A percentile compares a stretch with the other conserved stretches of the same genome.
These are phyloP conservation scores for Dreissena polymorpha DNA, from an alignment of 1,140 invertebrate genomes.

Conservation along the genomic window DNA sequence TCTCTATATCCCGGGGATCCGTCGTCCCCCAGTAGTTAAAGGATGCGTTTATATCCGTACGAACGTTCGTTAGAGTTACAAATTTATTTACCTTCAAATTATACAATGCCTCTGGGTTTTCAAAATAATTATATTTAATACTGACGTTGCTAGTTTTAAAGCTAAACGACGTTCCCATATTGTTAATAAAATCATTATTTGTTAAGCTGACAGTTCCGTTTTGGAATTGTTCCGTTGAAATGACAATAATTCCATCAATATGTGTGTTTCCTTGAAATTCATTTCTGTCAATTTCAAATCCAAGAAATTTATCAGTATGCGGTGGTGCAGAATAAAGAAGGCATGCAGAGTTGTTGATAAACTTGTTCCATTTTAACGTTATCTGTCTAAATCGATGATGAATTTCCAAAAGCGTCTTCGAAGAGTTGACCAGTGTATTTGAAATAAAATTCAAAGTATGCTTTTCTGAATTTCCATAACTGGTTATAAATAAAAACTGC, in stretches of 20 bases:
- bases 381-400: too few species aligned
- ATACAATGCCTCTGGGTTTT: slow-evolving; percentile 9
- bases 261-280: background rate
- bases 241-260: background rate
- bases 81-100: background rate
- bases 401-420: too few species aligned
- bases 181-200: slow-evolving; percentile 12
- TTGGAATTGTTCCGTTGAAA: background rate
- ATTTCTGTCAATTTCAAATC: background rate
- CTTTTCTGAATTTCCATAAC: too few species aligned
- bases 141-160: background rate
- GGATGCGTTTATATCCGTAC: slow-evolving; percentile 17
- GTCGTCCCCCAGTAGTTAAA: slow-evolving; percentile 37
- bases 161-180: background rate
- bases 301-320: background rate
- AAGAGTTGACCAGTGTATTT: too few species aligned
- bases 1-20: slow-evolving; percentile 9
- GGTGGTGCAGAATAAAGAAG: background rate
- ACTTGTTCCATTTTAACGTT: background rate
- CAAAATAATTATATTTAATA: slow-evolving; percentile 26
- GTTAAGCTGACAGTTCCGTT: background rate
- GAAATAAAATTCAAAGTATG: too few species aligned
- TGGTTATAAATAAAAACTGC: too few species aligned
- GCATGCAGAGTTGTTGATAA: slow-evolving; percentile 4
- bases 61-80: background rate